A percentile compares a stretch with the other conserved stretches of the same genome.
phyloP scores from a whole-genome alignment of 1,140 invertebrate species.

The Pissodes strobi region DNA sequence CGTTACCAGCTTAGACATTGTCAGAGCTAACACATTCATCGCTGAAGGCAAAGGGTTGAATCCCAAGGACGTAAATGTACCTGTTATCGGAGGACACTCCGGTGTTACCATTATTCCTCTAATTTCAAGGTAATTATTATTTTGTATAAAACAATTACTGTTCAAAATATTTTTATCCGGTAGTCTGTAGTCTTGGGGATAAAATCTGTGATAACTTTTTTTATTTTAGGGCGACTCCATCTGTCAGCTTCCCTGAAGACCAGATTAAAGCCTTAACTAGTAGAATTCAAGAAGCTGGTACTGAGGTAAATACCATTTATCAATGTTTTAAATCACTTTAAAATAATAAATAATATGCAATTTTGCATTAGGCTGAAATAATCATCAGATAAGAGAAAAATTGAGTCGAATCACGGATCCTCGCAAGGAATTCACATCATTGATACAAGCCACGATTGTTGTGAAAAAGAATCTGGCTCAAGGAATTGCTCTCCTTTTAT shows the following conservation, averaged over 20 bases:
- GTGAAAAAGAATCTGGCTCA: background rate
- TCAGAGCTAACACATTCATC: slow-evolving; percentile 93
- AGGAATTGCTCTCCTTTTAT: background rate
- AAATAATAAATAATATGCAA: background rate
- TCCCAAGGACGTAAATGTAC: slow-evolving; percentile 81
- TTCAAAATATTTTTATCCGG: too few relatives aligned
- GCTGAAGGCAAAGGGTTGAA: slow-evolving; percentile 81
- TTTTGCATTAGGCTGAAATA: too few relatives aligned
- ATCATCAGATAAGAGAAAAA: too few relatives aligned
- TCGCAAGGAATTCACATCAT: background rate
- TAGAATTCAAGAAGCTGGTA: slow-evolving; percentile 96
- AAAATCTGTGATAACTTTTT: too few relatives aligned
- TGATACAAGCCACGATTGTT: too few relatives aligned
- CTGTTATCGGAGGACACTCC: slow-evolving; percentile 98
- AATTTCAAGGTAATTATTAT: slow-evolving; percentile 74
- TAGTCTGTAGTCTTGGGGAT: too few relatives aligned
- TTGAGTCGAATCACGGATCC: too few relatives aligned
- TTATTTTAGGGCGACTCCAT: slow-evolving; percentile 67
- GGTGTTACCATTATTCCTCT: slow-evolving; percentile 97
- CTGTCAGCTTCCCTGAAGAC: slow-evolving; percentile 71
- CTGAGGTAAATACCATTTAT: slow-evolving; percentile 68
- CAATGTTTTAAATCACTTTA: background rate
- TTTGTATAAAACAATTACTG: too few relatives aligned
- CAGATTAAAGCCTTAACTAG: slow-evolving; percentile 74
- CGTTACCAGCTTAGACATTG: slow-evolving; percentile 96